Base-by-base conservation (phyloP, 2,888 invertebrate genomes). In the Drosophila gaucha region DNA sequence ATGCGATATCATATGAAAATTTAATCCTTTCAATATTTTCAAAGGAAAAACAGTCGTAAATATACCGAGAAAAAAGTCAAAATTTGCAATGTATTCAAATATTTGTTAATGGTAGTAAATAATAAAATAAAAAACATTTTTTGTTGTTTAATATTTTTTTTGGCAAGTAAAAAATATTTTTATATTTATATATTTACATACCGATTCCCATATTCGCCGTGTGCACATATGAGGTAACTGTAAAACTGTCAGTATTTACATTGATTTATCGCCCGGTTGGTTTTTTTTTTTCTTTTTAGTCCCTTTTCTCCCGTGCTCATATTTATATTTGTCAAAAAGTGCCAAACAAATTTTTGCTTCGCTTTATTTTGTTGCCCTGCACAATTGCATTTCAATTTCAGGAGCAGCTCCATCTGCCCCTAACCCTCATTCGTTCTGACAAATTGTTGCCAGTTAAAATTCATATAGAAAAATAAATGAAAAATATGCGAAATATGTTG, bases 221-320 rank as follows among this genome's bases (percentile, higher is more conserved):
- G 31, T 2, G 18, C 12, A 28, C 24, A 58, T 14, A 38, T 39
- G 46, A 52, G 57, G 18, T 43, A 67, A 55, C 72, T 60, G 54
- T 59, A 59, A 74, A 87, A 72, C 76, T 85, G 82, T 75, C 88
- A 75, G 87, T 72, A 78, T 75, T 74, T 83, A 56, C 80, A 82
- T 82, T 82, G 80, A 82, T 82, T 86, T 77, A 86, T 80, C 35
- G 46, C 57, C 26, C 12, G 67, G n/a, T 6, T 33, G 47, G 14
- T 22, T 12, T 28, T 35, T 33, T 41, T 30, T 35, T 16, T 43
- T 51, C 8, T 36, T 44, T 51, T 43, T 30, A 63, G 59, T 67
- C 41, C 39, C 46, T 30, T 38, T 49, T 35, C 24, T 14, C 9
- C 22, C 16, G 43, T 22, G 28, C 28, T 26, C 36, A 20, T 47